Evolutionary conservation across 2,113 vertebrate species (phyloP), one percentile per base, ranked within the genome.

Genomic region (Lutjanus erythropterus): DNA sequence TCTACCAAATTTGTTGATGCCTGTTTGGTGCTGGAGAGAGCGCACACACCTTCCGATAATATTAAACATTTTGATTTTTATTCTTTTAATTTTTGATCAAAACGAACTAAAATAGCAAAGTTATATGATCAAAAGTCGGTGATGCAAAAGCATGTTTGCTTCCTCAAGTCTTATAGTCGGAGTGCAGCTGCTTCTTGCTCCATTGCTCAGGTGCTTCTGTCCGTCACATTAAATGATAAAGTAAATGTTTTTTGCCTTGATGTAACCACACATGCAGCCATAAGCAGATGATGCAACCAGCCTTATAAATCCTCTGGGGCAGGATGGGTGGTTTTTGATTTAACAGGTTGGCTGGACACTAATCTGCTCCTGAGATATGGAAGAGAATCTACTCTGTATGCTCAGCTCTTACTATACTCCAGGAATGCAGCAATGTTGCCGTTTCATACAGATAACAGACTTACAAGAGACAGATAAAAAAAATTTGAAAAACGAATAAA

Each of bases 301-400:
- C 66, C 41, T 81, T 27, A 53, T 66, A 87, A 86, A 87, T 83
- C 83, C 86, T 82, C 44, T 14, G 50, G 3, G 15, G 52, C 65
- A 60, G 82, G 78, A 76, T 31, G 10, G 53, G 29, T 25, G 55
- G 2, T 37, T 83, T 87, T 78, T 85, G 86, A 93, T 90, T n/a
- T 68, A 88, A 71, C 85, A 77, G 67, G 80, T 80, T 65, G 61
- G 70, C 77, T 72, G 6, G 42, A 61, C 73, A 50, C 71, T 88
- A 88, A 90, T 89, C 79, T 84, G 78, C 6, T 58, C 61, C 65
- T 84, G 67, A 80, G 75, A 80, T 74, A 66, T 61, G 83, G 35
- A 81, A 10, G 29, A 65, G 0, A 9, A 39, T 77, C n/a, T 4
- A 8, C 44, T 41, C 25, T 68, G 44, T 18, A 9, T 21, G 3